Evolutionary conservation across 2,113 vertebrate genomes (phyloP).

Genomic region (Lepidothrix coronata): DNA sequence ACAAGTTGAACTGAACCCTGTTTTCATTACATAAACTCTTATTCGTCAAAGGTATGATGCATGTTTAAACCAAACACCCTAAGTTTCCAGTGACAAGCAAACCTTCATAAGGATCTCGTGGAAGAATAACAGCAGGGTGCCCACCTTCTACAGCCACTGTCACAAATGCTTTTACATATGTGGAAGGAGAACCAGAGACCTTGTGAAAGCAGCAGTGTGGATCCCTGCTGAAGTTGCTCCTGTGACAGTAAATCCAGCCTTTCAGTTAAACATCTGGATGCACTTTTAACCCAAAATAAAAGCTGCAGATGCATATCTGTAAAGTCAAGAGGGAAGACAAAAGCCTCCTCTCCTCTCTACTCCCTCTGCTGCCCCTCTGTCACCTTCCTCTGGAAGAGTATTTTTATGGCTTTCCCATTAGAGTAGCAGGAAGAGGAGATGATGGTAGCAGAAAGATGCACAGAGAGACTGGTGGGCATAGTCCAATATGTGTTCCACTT

Average conservation of each 20-base stretch:
- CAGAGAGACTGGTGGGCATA: neutral
- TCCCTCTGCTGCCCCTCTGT: neutral
- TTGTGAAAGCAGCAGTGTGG: neutral
- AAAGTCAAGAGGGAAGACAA: neutral
- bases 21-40: neutral
- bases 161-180: neutral
- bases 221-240: neutral
- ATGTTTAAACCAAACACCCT: neutral
- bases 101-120: neutral
- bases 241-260: neutral
- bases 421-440: neutral
- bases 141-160: neutral
- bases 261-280: neutral
- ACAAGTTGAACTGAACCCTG: neutral
- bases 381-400: neutral
- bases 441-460: neutral
- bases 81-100: neutral
- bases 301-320: neutral
- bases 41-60: neutral
- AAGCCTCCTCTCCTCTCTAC: neutral
- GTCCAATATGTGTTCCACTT: neutral
- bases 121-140: neutral
- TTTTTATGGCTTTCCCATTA: neutral
- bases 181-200: neutral
- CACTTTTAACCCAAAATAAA: neutral